Evolutionary conservation across 2,888 invertebrate species (phyloP).

Genomic region (Rotaria sp.): DNA sequence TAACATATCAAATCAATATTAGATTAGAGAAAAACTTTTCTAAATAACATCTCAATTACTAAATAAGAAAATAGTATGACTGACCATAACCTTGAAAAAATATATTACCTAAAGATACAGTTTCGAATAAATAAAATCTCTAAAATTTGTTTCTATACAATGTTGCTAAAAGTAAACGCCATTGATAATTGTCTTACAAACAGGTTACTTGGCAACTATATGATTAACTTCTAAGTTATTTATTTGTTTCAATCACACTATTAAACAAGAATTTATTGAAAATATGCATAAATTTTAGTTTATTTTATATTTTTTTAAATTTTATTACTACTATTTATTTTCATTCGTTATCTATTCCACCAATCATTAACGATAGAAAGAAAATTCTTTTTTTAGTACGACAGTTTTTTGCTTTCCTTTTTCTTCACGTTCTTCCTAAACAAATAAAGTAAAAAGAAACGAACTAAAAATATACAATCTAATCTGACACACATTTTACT

Average conservation of each 20-base stretch:
- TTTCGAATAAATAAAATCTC: background rate
- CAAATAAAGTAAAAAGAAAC: background rate
- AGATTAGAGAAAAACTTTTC: no score
- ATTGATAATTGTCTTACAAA: background rate
- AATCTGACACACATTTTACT: background rate
- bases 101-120: background rate
- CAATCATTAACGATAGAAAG: background rate
- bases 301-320: background rate
- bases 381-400: background rate
- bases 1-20: no score
- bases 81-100: background rate
- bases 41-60: no score
- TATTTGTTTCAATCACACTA: background rate
- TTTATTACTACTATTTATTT: background rate
- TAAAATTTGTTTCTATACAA: background rate
- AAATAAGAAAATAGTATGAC: background rate
- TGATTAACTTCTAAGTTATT: background rate
- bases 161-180: slow-evolving; percentile 13
- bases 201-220: background rate
- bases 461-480: background rate
- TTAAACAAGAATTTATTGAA: background rate
- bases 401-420: background rate
- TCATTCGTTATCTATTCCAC: background rate
- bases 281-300: background rate
- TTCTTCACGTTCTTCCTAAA: background rate